Evolutionary conservation across 1,140 invertebrate genomes (phyloP).

Genomic region (Temnothorax nylanderi): DNA sequence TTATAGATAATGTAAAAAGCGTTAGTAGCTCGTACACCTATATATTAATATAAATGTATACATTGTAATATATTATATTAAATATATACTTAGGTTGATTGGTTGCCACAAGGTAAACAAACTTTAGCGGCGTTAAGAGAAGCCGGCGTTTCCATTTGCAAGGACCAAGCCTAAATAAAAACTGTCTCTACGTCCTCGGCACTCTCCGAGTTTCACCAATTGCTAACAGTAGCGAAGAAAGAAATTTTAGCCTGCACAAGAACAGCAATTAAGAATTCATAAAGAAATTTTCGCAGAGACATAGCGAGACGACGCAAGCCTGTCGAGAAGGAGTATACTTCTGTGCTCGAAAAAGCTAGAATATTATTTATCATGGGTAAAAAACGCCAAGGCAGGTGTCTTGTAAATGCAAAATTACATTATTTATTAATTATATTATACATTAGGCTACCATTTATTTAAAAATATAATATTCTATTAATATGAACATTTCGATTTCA

Average conservation of each 20-base stretch:
- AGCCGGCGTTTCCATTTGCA: slow-evolving; percentile 83
- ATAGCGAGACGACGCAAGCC: slow-evolving; percentile 79
- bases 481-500: background rate
- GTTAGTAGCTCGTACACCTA: slow-evolving; percentile 79
- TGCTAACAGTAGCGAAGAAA: slow-evolving; percentile 85
- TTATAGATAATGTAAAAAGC: slow-evolving; percentile 86
- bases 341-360: slow-evolving; percentile 89
- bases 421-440: slow-evolving; percentile 15
- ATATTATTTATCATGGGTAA: slow-evolving; percentile 89
- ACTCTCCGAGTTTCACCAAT: slow-evolving; percentile 87
- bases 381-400: slow-evolving; percentile 68
- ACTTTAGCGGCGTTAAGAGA: slow-evolving; percentile 79
- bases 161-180: slow-evolving; percentile 83
- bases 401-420: background rate
- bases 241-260: slow-evolving; percentile 76
- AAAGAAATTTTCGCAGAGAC: slow-evolving; percentile 86
- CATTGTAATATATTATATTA: slow-evolving; percentile 26
- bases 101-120: slow-evolving; percentile 81
- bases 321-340: slow-evolving; percentile 87
- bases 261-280: slow-evolving; percentile 82
- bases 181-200: slow-evolving; percentile 85
- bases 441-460: no score
- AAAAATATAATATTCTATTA: no score
- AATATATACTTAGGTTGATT: slow-evolving; percentile 78
- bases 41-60: slow-evolving; percentile 23